Evolutionary conservation across 2,888 invertebrate genomes (phyloP).

Genomic region (Hypercompe scribonia): DNA sequence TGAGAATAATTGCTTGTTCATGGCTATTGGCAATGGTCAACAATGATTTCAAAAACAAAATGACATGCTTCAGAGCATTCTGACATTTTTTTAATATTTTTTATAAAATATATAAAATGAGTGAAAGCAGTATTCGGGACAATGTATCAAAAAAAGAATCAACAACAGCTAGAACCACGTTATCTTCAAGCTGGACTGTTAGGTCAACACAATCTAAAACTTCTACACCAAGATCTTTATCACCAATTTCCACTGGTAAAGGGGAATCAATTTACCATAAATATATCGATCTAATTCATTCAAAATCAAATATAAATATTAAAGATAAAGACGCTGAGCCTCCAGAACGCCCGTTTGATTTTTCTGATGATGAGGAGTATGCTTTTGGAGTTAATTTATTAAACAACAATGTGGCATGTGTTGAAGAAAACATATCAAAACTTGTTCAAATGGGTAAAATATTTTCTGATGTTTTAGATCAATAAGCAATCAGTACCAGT

Average conservation of each 20-base stretch:
- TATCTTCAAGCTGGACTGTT: constrained; percentile 62
- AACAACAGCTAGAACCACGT: constrained; percentile 46
- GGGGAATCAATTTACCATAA: constrained; percentile 72
- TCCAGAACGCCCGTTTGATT: constrained; percentile 76
- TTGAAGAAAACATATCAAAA: constrained; percentile 77
- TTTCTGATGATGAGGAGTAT: constrained; percentile 80
- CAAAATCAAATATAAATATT: constrained; percentile 67
- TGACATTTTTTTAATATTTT: neutral
- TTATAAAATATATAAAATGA: constrained; percentile 52
- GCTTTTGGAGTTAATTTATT: constrained; percentile 79
- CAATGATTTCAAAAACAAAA: constrained; percentile 2
- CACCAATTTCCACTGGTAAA: constrained; percentile 44
- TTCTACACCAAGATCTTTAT: constrained; percentile 64
- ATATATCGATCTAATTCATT: constrained; percentile 73
- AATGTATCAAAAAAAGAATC: constrained; percentile 54
- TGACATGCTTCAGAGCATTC: constrained; percentile 3
- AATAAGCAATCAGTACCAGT: neutral
- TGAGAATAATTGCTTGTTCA: neutral
- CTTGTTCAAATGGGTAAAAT: constrained; percentile 79
- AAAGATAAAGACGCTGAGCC: constrained; percentile 66
- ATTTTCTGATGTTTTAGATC: neutral
- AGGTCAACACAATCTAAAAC: constrained; percentile 54
- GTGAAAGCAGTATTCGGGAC: constrained; percentile 59
- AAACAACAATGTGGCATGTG: constrained; percentile 81
- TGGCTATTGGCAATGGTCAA: neutral